Evolutionary conservation across 1,140 invertebrate species (phyloP).

Genomic region (Tribolium castaneum): DNA sequence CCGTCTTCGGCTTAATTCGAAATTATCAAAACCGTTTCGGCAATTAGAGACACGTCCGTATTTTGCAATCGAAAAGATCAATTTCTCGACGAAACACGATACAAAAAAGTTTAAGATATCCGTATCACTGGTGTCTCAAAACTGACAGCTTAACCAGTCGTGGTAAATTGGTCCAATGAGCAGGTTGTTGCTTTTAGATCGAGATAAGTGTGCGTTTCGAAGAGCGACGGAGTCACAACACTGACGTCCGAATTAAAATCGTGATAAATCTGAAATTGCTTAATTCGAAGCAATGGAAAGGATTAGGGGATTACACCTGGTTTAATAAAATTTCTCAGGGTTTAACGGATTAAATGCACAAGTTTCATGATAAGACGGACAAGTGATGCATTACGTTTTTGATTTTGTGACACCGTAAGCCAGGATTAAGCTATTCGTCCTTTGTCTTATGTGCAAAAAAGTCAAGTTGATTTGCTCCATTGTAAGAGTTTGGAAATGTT

Average conservation of each 20-base stretch:
- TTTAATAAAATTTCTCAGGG: neutral
- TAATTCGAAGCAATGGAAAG: neutral
- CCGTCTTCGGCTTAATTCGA: conserved; percentile 40
- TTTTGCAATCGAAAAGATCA: conserved; percentile 12
- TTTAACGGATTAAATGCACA: neutral
- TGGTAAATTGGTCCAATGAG: conserved; percentile 51
- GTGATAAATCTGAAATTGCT: conserved; percentile 16
- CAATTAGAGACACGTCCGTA: conserved; percentile 10
- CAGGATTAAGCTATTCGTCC: too few relatives aligned
- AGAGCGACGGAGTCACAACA: neutral
- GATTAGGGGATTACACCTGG: conserved; percentile 6
- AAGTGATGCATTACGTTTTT: neutral
- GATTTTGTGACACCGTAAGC: too few relatives aligned
- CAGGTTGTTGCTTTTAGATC: conserved; percentile 40
- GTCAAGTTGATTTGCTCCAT: too few relatives aligned
- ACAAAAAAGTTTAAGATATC: conserved; percentile 43
- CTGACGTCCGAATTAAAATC: neutral
- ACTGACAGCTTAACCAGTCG: conserved; percentile 49
- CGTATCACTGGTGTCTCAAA: conserved; percentile 40
- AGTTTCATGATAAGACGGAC: neutral
- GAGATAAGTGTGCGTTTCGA: conserved; percentile 11
- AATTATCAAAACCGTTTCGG: conserved; percentile 34
- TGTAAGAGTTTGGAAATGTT: too few relatives aligned
- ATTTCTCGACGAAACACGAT: conserved; percentile 13
- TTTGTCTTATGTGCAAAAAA: too few relatives aligned